Conservation (phyloP, 1,140 invertebrate species). For the Drosophila littoralis region DNA sequence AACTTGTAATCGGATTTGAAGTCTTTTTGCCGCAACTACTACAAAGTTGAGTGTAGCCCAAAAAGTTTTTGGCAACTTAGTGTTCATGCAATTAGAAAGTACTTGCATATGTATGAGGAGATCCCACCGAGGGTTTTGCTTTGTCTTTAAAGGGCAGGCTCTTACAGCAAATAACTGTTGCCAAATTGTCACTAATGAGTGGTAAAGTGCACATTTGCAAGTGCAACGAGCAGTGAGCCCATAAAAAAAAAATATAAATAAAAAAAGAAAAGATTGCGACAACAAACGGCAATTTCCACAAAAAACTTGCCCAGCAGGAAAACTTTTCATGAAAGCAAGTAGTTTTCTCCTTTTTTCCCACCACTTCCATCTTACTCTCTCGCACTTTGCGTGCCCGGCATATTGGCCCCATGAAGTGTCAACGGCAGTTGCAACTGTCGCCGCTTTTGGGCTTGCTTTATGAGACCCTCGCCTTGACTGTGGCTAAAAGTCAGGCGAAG, state of each 20-base stretch:
- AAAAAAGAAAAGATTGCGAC: constrained; percentile 37
- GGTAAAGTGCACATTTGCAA: constrained; percentile 71
- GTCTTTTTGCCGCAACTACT: neutral
- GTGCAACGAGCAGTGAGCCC: constrained; percentile 36
- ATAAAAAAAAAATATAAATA: constrained; percentile 52
- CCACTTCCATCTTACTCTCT: neutral
- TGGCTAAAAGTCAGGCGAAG: constrained; percentile 62
- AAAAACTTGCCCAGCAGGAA: constrained; percentile 57
- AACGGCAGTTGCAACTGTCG: constrained; percentile 73
- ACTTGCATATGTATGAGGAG: constrained; percentile 9
- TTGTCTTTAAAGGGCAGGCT: constrained; percentile 5
- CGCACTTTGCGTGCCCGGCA: constrained; percentile 59
- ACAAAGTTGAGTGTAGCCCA: constrained; percentile 12
- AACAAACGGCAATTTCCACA: constrained; percentile 55
- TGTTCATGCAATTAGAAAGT: constrained; percentile 17
- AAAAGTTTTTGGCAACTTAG: constrained; percentile 3
- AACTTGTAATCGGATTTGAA: constrained; percentile 56
- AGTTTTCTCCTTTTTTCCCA: neutral
- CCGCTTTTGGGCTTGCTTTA: constrained; percentile 64
- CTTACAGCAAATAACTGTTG: constrained; percentile 43
- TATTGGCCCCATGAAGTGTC: constrained; percentile 78
- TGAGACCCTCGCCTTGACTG: constrained; percentile 43
- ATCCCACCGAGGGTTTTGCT: neutral
- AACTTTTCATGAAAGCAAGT: constrained; percentile 68
- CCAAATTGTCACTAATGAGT: constrained; percentile 71